Conservation (phyloP, 1,140 invertebrate species). For the Heliothis virescens region DNA sequence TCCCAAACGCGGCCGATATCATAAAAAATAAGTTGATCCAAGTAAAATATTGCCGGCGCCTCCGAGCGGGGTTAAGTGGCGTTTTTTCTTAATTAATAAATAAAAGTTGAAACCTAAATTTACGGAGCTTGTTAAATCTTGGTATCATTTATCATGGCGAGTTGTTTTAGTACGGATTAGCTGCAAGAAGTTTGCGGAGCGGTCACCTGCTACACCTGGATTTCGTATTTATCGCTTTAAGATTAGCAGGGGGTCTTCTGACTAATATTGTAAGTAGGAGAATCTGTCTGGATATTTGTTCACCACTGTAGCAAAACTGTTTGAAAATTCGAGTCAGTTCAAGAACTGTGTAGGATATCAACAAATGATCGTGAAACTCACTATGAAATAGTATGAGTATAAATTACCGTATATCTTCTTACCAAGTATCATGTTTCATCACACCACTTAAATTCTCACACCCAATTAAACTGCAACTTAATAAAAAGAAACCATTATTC, state of each 20-base stretch:
- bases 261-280: not conserved
- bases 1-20: slow-evolving; percentile 6
- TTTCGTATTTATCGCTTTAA: slow-evolving; percentile 28
- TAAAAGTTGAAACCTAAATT: slow-evolving; percentile 44
- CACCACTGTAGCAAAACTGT: too few species aligned
- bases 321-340: too few species aligned
- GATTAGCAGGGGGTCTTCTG: not conserved
- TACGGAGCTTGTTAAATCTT: slow-evolving; percentile 15
- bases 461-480: not conserved
- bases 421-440: too few species aligned
- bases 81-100: slow-evolving; percentile 45
- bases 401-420: too few species aligned
- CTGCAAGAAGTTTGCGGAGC: slow-evolving; percentile 28
- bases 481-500: slow-evolving; percentile 7
- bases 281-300: too few species aligned
- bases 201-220: slow-evolving; percentile 23
- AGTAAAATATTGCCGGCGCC: slow-evolving; percentile 2
- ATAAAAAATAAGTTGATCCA: slow-evolving; percentile 22
- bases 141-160: slow-evolving; percentile 24
- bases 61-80: not conserved
- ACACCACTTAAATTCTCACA: not conserved
- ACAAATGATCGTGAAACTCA: too few species aligned
- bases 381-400: too few species aligned
- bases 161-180: slow-evolving; percentile 35
- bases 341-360: too few species aligned